Evolutionary conservation across 2,113 vertebrate genomes (phyloP).

Genomic region (Macroglossus sobrinus): DNA sequence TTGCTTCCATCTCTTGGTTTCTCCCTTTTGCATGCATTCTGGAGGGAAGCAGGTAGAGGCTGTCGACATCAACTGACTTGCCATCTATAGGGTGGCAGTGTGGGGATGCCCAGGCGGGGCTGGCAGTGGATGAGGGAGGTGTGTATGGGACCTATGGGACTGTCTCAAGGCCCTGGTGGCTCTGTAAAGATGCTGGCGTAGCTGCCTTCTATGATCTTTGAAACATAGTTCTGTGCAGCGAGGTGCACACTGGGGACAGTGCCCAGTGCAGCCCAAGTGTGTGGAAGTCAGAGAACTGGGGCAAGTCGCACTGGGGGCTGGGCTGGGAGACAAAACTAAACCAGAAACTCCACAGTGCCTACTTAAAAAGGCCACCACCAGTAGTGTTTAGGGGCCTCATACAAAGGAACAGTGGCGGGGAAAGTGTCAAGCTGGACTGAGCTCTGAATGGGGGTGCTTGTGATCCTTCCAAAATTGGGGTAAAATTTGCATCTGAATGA

Average conservation of each 20-base stretch:
- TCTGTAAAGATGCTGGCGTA: accelerated
- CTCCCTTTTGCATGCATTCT: accelerated
- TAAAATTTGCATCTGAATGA: constrained; percentile 60
- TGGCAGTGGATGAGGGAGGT: no score
- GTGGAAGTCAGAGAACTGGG: background rate
- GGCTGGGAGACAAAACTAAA: accelerated
- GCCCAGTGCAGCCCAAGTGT: no score
- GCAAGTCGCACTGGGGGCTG: background rate
- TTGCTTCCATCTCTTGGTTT: background rate
- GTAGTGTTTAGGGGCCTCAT: no score
- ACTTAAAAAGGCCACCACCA: background rate
- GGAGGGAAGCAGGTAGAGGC: background rate
- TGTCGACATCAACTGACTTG: background rate
- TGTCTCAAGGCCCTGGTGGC: background rate
- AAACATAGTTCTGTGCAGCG: accelerated
- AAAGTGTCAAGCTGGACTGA: background rate
- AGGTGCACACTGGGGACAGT: accelerated
- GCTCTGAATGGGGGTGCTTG: constrained; percentile 18
- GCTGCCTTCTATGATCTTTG: background rate
- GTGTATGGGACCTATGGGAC: background rate
- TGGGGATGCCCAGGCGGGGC: background rate
- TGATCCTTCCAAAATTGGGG: constrained; percentile 45
- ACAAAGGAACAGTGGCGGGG: background rate
- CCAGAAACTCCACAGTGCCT: background rate
- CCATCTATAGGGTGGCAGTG: background rate